Percentiles rank a stretch among this genome's conserved stretches.
These are phyloP conservation scores for Sprattus sprattus DNA, from an alignment of 2,113 vertebrate genomes.

Conservation along the genomic window DNA sequence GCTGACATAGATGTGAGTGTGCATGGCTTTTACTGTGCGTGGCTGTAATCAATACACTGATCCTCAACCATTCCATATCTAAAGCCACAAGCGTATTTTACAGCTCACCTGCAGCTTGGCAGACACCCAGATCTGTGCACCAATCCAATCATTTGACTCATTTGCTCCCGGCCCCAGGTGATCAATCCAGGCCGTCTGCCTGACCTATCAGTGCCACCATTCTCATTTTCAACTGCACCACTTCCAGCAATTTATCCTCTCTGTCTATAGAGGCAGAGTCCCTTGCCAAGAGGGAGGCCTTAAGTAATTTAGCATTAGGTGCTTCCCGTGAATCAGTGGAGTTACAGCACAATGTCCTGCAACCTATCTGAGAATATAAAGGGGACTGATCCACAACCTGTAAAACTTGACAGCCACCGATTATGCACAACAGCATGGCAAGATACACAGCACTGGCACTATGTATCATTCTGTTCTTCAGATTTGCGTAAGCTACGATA, in stretches of 20 bases:
- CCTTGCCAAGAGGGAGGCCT: background rate
- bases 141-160: background rate
- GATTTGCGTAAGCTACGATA: too few relatives aligned
- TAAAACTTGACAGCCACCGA: background rate
- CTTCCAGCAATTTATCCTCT: background rate
- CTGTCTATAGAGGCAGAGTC: background rate
- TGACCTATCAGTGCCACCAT: background rate
- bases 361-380: background rate
- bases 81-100: background rate
- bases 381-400: background rate
- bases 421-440: background rate
- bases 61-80: background rate
- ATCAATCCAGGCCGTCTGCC: background rate
- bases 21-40: background rate
- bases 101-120: background rate
- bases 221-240: background rate
- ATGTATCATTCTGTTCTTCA: background rate
- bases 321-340: background rate
- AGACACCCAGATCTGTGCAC: background rate
- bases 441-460: background rate
- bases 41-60: background rate
- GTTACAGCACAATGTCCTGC: background rate
- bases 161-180: background rate
- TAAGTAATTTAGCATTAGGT: background rate
- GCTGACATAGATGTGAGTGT: too few relatives aligned